Conservation (phyloP, 2,888 invertebrate species). For the Philaethria dido region DNA sequence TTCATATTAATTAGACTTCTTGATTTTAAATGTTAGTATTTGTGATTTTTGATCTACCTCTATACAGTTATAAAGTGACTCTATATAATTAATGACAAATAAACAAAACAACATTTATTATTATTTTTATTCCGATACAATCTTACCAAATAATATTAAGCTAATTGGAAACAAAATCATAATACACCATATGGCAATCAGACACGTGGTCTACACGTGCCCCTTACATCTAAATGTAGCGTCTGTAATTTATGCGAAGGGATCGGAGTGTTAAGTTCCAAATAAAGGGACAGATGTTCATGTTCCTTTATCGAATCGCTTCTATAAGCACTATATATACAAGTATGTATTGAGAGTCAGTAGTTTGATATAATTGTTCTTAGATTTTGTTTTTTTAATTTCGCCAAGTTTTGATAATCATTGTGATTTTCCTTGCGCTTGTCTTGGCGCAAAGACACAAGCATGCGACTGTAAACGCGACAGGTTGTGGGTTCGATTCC, state of each 20-base stretch:
- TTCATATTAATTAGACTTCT: too few species aligned
- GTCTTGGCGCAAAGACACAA: too few species aligned
- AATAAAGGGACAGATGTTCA: conserved; percentile 23
- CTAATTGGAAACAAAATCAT: not conserved
- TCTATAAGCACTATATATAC: not conserved
- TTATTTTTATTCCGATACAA: too few species aligned
- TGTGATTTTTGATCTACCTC: too few species aligned
- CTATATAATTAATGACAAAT: too few species aligned
- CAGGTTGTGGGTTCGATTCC: too few species aligned
- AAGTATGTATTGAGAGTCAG: not conserved
- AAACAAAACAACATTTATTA: too few species aligned
- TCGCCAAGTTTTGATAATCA: not conserved
- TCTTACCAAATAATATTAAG: too few species aligned
- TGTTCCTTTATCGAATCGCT: conserved; percentile 5
- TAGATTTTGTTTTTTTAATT: not conserved
- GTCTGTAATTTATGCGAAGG: conserved; percentile 13
- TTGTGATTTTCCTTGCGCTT: not conserved
- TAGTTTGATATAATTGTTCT: not conserved
- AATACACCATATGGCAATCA: not conserved
- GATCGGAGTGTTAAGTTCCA: conserved; percentile 3
- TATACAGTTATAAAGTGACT: too few species aligned
- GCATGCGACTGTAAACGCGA: too few species aligned
- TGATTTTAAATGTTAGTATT: too few species aligned
- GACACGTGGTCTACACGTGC: conserved; percentile 25
- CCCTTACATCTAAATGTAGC: conserved; percentile 17